A percentile compares a stretch with the other conserved stretches of the same genome.
These are phyloP conservation scores for Agrotis exclamationis DNA, from an alignment of 2,888 invertebrate genomes.

Conservation along the genomic window DNA sequence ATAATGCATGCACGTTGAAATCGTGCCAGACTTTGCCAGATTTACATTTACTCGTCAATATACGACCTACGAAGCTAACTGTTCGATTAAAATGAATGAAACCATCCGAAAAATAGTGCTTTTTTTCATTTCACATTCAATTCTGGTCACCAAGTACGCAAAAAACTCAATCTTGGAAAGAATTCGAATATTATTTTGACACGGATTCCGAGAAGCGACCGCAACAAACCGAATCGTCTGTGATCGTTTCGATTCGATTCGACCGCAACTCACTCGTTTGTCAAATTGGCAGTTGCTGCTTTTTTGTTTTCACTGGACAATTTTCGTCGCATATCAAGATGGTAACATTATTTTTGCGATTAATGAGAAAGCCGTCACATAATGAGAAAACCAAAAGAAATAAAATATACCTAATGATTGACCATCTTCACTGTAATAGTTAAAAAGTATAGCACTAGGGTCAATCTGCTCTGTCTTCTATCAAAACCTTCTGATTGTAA, in stretches of 20 bases:
- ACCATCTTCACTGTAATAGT: too few species aligned
- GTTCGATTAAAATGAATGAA: conserved; percentile 59
- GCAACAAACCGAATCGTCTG: conserved; percentile 71
- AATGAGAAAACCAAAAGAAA: neutral
- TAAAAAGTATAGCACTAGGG: too few species aligned
- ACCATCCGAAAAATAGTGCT: conserved; percentile 38
- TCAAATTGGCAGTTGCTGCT: conserved; percentile 75
- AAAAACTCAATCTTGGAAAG: conserved; percentile 60
- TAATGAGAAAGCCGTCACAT: neutral
- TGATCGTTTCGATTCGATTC: conserved; percentile 74
- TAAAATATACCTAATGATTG: too few species aligned
- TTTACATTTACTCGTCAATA: conserved; percentile 38
- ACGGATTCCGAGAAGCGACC: conserved; percentile 67
- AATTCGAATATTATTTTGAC: conserved; percentile 67
- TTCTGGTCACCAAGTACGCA: conserved; percentile 52
- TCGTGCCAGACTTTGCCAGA: conserved; percentile 66
- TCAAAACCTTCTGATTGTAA: too few species aligned
- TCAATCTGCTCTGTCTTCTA: too few species aligned
- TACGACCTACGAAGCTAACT: conserved; percentile 20
- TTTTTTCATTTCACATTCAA: conserved; percentile 43
- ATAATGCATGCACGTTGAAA: conserved; percentile 60
- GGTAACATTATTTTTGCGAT: neutral
- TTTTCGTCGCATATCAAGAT: conserved; percentile 34
- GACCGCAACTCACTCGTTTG: conserved; percentile 77
- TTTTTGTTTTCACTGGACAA: conserved; percentile 57